Evolutionary conservation across 2,888 invertebrate species (phyloP).

Genomic region (Corbicula japonica): DNA sequence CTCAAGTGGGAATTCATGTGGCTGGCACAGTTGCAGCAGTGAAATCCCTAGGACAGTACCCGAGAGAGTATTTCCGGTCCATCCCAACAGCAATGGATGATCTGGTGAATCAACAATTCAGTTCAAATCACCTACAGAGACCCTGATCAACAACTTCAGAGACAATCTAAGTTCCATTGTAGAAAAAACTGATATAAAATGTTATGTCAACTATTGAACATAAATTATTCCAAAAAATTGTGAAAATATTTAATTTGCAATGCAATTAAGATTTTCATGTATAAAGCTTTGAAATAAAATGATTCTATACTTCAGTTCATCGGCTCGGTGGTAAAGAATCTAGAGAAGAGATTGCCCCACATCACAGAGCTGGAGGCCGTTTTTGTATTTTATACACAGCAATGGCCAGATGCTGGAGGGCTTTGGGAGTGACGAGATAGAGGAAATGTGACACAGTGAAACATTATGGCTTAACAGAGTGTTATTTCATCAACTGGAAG

Average conservation of each 20-base stretch:
- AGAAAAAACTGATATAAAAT: background rate
- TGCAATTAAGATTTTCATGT: background rate
- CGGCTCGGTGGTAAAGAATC: conserved; percentile 27
- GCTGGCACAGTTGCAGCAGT: conserved; percentile 27
- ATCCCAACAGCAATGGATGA: background rate
- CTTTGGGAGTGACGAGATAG: too few species aligned
- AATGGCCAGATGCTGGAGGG: too few species aligned
- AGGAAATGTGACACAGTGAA: too few species aligned
- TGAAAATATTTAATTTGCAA: background rate
- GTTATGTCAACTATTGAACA: too few species aligned
- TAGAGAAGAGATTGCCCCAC: too few species aligned
- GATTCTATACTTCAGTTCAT: conserved; percentile 24
- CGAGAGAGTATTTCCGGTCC: conserved; percentile 15
- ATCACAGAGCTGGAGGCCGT: too few species aligned
- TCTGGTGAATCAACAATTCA: conserved; percentile 5
- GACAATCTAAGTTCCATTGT: background rate
- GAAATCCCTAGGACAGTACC: conserved; percentile 5
- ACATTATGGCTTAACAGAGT: too few species aligned
- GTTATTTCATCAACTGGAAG: too few species aligned
- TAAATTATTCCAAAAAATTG: background rate
- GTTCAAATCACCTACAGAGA: background rate
- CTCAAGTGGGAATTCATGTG: conserved; percentile 18
- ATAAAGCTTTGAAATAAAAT: background rate
- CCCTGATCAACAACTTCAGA: background rate
- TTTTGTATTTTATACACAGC: too few species aligned